Conservation (phyloP, 2,113 vertebrate genomes). For the Seriola aureovittata region DNA sequence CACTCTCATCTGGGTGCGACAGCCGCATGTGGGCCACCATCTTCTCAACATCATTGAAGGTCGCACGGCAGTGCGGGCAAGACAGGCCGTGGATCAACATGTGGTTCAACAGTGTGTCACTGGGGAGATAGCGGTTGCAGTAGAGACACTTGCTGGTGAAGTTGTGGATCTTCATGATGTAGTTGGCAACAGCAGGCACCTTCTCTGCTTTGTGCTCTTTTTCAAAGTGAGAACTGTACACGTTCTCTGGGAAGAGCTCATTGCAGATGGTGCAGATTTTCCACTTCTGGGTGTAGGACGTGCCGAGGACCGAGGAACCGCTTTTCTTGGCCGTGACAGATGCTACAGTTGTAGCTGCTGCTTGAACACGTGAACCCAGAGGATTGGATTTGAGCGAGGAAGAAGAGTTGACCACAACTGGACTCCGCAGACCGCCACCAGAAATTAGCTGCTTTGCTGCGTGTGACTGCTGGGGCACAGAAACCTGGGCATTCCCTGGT, state of each 20-base stretch:
- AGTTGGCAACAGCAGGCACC: conserved; percentile 97
- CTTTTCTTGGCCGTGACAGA: conserved; percentile 82
- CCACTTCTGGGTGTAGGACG: conserved; percentile 98
- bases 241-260: conserved; percentile 98
- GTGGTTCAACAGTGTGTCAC: conserved; percentile 96
- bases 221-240: conserved; percentile 97
- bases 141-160: conserved; percentile 99
- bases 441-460: conserved; percentile 93
- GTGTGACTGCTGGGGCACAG: conserved; percentile 92
- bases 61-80: conserved; percentile 95
- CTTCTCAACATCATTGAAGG: conserved; percentile 98
- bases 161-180: conserved; percentile 99
- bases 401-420: conserved; percentile 82
- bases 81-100: conserved; percentile 98
- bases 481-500: conserved; percentile 89
- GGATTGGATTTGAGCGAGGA: conserved; percentile 89
- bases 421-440: conserved; percentile 87
- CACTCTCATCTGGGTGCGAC: conserved; percentile 93
- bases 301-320: conserved; percentile 85
- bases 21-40: conserved; percentile 97
- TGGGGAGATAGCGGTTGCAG: conserved; percentile 98
- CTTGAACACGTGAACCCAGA: conserved; percentile 88
- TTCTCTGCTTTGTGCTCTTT: conserved; percentile 99
- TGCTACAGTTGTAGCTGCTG: conserved; percentile 85
- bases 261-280: conserved; percentile 99